Conservation (phyloP, 2,113 vertebrate genomes). For the Tyrannus savana region DNA sequence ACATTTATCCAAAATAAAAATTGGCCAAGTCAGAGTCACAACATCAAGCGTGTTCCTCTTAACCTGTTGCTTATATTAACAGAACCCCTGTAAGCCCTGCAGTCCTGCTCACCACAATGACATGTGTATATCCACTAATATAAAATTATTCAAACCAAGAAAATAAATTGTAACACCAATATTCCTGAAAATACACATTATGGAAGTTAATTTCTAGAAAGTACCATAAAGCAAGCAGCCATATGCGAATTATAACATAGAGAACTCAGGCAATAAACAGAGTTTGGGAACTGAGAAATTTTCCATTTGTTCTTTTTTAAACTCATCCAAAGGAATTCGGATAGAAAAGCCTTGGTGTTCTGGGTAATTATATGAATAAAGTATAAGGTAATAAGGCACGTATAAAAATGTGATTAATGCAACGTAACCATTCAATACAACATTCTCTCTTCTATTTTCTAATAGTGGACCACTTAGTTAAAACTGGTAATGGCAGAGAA, state of each 20-base stretch:
- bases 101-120: background rate
- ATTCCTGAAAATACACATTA: background rate
- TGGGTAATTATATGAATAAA: background rate
- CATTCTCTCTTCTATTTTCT: background rate
- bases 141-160: background rate
- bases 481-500: background rate
- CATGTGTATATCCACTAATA: background rate
- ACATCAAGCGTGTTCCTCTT: fast-evolving
- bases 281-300: background rate
- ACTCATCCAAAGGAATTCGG: background rate
- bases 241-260: background rate
- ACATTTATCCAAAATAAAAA: background rate
- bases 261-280: background rate
- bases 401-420: background rate
- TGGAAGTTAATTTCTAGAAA: background rate
- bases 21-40: fast-evolving
- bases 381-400: background rate
- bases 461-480: background rate
- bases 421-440: background rate
- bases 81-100: background rate
- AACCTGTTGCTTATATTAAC: too few species aligned
- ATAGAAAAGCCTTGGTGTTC: background rate
- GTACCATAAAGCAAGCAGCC: background rate
- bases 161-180: background rate
- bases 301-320: background rate